Base-by-base conservation (phyloP, 2,113 vertebrate genomes). In the Prinia subflava region DNA sequence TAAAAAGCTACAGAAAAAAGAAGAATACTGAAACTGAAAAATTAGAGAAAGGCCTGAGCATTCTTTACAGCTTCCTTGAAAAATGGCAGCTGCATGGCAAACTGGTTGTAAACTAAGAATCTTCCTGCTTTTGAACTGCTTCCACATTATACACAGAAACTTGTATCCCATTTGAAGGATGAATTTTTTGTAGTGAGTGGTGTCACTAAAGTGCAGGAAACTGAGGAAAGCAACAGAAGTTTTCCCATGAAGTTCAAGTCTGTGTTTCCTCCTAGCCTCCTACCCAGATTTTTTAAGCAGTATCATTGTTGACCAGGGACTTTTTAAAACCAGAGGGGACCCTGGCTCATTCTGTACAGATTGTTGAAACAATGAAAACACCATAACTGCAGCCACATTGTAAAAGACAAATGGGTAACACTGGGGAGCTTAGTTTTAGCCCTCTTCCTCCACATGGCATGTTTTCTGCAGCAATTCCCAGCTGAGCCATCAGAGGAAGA, bases 401-500 rank as follows among this genome's bases (percentile, higher is more conserved):
- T 91, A 95, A 92, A 97, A 95, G 85, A 95, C 49, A 81, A 94
- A 95, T 86, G 83, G 83, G 64, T 90, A 94, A 90, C 50, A 39
- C 83, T 53, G 47, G 59, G 37, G 81, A 95, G 60, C 44, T 87
- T 68, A 94, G 87, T 91, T 91, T 79, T 89, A 96, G 47, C 35
- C 79, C 55, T 93, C 17, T 94, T 96, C 68, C 23, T 92, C 59
- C 68, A 83, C 83, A 83, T 96, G 95, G 86, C 83, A 95, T 35
- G 42, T 81, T 96, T 96, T 79, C 91, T 95, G 78, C 86, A 95
- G 82, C 84, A 94, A 82, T 68, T 93, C 94, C 70, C 85, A 83
- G 9, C 21, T 77, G 81, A 95, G 55, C 57, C 73, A 55, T 90
- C 83, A 75, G 50, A 91, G 71, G 56, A 93, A 89, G 92, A 96